phyloP scores from a whole-genome alignment of 2,113 vertebrate species.

The Phyllopteryx taeniolatus region DNA sequence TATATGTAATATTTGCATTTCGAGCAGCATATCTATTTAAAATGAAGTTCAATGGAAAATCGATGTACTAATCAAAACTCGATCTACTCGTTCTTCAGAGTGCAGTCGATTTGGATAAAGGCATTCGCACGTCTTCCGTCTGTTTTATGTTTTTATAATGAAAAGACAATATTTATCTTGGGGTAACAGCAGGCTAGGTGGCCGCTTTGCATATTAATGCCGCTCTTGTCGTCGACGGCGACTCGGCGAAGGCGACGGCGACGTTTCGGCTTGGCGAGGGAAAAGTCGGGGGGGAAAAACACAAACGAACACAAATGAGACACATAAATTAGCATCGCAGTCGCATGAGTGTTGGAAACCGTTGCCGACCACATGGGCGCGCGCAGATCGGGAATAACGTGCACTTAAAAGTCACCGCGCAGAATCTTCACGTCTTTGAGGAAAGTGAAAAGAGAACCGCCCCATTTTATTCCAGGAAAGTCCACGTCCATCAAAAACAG shows the following conservation, averaged over 20 bases:
- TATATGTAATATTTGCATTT: too few relatives aligned
- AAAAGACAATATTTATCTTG: constrained; percentile 85
- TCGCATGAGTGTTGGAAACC: constrained; percentile 14
- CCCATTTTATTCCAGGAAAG: too few relatives aligned
- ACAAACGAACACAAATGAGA: constrained; percentile 6
- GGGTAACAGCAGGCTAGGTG: constrained; percentile 81
- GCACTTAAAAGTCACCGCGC: background rate
- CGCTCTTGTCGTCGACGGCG: constrained; percentile 76
- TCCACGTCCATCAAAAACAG: background rate
- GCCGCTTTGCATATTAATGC: constrained; percentile 80
- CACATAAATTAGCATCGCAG: constrained; percentile 46
- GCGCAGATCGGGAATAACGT: constrained; percentile 24
- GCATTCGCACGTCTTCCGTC: constrained; percentile 47
- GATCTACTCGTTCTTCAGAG: too few relatives aligned
- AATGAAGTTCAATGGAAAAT: too few relatives aligned
- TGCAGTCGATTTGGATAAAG: background rate
- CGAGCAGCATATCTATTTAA: too few relatives aligned
- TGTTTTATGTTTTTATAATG: constrained; percentile 83
- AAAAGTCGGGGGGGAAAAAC: constrained; percentile 10
- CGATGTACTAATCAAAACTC: too few relatives aligned
- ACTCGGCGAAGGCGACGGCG: constrained; percentile 66
- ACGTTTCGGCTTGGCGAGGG: constrained; percentile 11
- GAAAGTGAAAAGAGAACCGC: background rate
- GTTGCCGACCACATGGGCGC: constrained; percentile 40
- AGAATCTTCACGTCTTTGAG: background rate